Evolutionary conservation across 64 coral and sea anemone species (phyloP).

Genomic region (Anthopleura sola): DNA sequence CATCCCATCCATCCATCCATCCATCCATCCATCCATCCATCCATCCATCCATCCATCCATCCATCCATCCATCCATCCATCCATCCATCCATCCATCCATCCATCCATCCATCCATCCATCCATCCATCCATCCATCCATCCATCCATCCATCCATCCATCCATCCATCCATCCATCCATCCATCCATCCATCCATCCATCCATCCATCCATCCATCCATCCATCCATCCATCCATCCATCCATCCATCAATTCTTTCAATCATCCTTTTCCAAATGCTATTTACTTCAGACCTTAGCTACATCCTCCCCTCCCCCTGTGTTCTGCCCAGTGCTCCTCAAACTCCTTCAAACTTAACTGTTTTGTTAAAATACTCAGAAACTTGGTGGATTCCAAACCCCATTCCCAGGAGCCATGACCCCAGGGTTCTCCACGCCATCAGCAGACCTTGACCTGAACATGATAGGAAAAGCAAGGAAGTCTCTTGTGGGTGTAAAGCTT

Average conservation of each 20-base stretch:
- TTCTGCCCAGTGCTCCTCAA: neutral
- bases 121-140: too few species aligned
- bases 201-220: too few species aligned
- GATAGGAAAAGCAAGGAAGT: slow-evolving; percentile 95
- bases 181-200: too few species aligned
- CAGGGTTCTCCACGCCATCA: slow-evolving; percentile 89
- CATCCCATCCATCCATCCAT: neutral
- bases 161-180: too few species aligned
- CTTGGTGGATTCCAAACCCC: slow-evolving; percentile 94
- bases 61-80: neutral
- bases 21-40: neutral
- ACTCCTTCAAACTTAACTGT: neutral
- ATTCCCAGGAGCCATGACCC: slow-evolving; percentile 87
- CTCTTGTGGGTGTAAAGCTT: slow-evolving; percentile 95
- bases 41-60: neutral
- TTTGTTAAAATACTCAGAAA: neutral
- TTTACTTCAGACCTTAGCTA: too few species aligned
- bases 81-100: too few species aligned
- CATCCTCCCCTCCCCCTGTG: too few species aligned
- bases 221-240: too few species aligned
- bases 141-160: too few species aligned
- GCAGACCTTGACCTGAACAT: slow-evolving; percentile 96
- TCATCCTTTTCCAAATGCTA: too few species aligned
- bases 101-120: too few species aligned
- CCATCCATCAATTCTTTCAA: too few species aligned